Percentiles rank a stretch among this genome's conserved stretches.
phyloP scores from a whole-genome alignment of 2,113 vertebrate species.

The Takifugu bimaculatus region DNA sequence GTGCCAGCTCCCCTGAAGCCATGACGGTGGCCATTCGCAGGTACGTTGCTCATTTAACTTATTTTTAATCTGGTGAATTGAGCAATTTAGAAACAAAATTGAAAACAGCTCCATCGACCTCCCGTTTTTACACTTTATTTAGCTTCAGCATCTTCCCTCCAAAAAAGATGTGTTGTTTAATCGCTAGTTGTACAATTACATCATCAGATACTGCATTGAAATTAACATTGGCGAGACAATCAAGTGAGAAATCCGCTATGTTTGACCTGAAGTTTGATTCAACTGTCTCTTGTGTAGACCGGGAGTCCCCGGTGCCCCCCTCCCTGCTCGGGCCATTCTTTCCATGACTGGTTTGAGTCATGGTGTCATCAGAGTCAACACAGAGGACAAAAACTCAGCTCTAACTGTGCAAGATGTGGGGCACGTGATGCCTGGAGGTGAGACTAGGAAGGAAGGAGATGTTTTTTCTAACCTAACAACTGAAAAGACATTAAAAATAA shows the following conservation, averaged over 20 bases:
- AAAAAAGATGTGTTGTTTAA: too few relatives aligned
- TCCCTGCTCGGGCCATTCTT: conserved; percentile 92
- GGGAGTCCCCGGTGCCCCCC: conserved; percentile 87
- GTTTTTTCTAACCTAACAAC: conserved; percentile 2
- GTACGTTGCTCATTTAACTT: conserved; percentile 60
- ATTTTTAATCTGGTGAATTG: not conserved
- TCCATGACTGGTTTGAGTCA: conserved; percentile 93
- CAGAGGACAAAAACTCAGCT: conserved; percentile 96
- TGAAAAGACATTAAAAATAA: not conserved
- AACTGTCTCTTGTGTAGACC: conserved; percentile 71
- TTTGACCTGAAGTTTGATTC: not conserved
- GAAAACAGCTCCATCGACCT: not conserved
- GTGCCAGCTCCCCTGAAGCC: conserved; percentile 93
- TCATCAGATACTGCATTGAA: not conserved
- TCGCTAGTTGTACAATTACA: too few relatives aligned
- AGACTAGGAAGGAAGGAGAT: conserved; percentile 30
- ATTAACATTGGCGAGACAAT: not conserved
- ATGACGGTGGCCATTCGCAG: conserved; percentile 97
- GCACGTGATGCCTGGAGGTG: conserved; percentile 97
- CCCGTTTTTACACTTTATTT: not conserved
- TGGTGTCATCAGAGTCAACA: conserved; percentile 94
- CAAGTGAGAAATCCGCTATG: too few relatives aligned
- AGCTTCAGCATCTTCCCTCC: too few relatives aligned
- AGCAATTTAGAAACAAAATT: not conserved
- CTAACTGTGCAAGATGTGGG: conserved; percentile 97